A percentile compares a stretch with the other conserved stretches of the same genome.
Evolutionary conservation across 2,888 invertebrate genomes (phyloP).

Genomic region (Nebria salina): DNA sequence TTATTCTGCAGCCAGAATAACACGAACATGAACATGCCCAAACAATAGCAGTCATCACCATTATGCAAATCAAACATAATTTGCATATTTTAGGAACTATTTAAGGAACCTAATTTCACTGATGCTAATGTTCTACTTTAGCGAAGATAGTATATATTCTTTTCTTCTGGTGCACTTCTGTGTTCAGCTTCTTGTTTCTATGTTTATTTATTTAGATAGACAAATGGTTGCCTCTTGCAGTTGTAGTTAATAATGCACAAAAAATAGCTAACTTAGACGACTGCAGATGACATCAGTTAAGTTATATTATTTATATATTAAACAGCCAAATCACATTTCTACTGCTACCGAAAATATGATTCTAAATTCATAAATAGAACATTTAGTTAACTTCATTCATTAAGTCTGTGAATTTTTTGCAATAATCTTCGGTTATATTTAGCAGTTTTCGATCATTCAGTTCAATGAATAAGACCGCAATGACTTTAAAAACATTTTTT

Average conservation of each 20-base stretch:
- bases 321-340: background rate
- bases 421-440: too few species aligned
- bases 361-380: too few species aligned
- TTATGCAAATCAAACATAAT: conserved; percentile 61
- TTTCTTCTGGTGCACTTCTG: background rate
- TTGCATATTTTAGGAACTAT: conserved; percentile 62
- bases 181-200: background rate
- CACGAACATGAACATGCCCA: conserved; percentile 58
- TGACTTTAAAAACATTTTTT: too few species aligned
- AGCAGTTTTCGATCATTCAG: too few species aligned
- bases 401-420: too few species aligned
- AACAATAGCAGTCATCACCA: conserved; percentile 58
- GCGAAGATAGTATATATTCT: conserved; percentile 37
- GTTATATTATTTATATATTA: background rate
- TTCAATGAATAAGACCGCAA: too few species aligned
- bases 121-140: conserved; percentile 53
- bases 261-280: background rate
- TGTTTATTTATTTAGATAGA: background rate
- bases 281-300: background rate
- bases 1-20: conserved; percentile 55
- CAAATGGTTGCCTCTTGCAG: background rate
- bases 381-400: too few species aligned
- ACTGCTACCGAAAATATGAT: background rate
- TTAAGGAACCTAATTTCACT: conserved; percentile 58
- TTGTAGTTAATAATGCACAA: background rate